Percentiles rank a stretch among this genome's conserved stretches.
phyloP scores from a whole-genome alignment of 2,888 invertebrate genomes.

The Amitus sp. region DNA sequence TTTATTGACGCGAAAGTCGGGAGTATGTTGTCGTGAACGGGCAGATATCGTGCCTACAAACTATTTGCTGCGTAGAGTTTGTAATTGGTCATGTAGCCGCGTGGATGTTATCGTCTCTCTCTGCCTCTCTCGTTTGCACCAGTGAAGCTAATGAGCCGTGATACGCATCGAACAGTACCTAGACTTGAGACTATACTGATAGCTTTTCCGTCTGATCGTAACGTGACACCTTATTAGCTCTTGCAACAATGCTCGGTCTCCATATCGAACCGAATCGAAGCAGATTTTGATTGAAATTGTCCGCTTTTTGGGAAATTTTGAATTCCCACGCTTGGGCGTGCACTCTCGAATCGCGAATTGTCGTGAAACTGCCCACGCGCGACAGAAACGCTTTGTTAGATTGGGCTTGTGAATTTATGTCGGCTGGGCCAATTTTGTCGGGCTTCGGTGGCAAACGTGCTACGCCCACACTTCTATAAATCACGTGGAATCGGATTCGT shows the following conservation, averaged over 20 bases:
- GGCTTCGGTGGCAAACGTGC: conserved; percentile 64
- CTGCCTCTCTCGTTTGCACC: conserved; percentile 55
- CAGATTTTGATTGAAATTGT: no score
- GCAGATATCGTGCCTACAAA: conserved; percentile 55
- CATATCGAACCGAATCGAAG: no score
- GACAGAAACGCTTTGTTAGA: conserved; percentile 47
- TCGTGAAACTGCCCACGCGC: conserved; percentile 50
- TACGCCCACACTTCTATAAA: conserved; percentile 62
- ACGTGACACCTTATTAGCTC: conserved; percentile 18
- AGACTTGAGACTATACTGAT: conserved; percentile 28
- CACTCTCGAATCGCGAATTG: conserved; percentile 35
- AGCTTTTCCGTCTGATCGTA: no score
- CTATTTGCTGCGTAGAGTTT: conserved; percentile 63
- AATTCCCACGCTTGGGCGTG: conserved; percentile 39
- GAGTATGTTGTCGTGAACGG: conserved; percentile 38
- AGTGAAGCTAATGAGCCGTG: conserved; percentile 63
- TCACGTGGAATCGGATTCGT: conserved; percentile 53
- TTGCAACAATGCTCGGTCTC: conserved; percentile 15
- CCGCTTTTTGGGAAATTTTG: conserved; percentile 18
- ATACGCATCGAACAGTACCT: conserved; percentile 62
- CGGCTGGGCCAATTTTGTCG: conserved; percentile 64
- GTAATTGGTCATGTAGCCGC: conserved; percentile 62
- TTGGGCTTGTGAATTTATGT: conserved; percentile 62
- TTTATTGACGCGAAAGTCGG: conserved; percentile 34
- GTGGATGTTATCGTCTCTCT: conserved; percentile 48